A percentile compares a stretch with the other conserved stretches of the same genome.
Conservation (phyloP, 2,113 vertebrate species). For the Prochilodus magdalenae region DNA sequence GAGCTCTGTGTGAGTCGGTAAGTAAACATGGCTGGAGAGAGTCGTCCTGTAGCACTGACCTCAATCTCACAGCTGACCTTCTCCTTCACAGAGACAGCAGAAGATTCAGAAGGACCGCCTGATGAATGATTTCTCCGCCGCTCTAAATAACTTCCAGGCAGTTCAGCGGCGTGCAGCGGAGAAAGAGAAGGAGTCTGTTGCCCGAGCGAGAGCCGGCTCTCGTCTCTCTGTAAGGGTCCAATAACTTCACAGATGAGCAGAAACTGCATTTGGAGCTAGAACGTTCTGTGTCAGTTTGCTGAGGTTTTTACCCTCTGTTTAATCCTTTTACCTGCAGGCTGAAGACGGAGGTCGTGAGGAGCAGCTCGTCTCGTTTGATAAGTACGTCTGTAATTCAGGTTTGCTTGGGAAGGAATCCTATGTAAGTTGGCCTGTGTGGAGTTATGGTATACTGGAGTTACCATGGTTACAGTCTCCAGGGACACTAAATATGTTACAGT, state of each 20-base stretch:
- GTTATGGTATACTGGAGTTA: too few relatives aligned
- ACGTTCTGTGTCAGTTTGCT: too few relatives aligned
- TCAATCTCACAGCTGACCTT: neutral
- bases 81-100: conserved; percentile 86
- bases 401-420: neutral
- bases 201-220: conserved; percentile 88
- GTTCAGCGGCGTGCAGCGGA: conserved; percentile 89
- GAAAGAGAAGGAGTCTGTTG: conserved; percentile 91
- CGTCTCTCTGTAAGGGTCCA: conserved; percentile 81
- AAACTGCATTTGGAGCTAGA: too few relatives aligned
- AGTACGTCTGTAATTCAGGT: conserved; percentile 71
- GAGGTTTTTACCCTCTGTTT: neutral
- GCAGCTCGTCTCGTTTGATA: conserved; percentile 93
- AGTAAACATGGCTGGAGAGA: too few relatives aligned
- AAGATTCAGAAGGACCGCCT: conserved; percentile 94
- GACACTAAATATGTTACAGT: too few relatives aligned
- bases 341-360: conserved; percentile 88
- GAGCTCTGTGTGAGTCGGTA: too few relatives aligned
- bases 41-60: too few relatives aligned
- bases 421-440: neutral
- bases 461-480: too few relatives aligned
- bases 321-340: conserved; percentile 66
- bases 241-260: too few relatives aligned
- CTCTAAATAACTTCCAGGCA: conserved; percentile 93
- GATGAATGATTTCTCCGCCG: conserved; percentile 94